Percentiles rank a stretch among this genome's conserved stretches.
Evolutionary conservation across 1,140 invertebrate genomes (phyloP).

Genomic region (Lepidostoma basale): DNA sequence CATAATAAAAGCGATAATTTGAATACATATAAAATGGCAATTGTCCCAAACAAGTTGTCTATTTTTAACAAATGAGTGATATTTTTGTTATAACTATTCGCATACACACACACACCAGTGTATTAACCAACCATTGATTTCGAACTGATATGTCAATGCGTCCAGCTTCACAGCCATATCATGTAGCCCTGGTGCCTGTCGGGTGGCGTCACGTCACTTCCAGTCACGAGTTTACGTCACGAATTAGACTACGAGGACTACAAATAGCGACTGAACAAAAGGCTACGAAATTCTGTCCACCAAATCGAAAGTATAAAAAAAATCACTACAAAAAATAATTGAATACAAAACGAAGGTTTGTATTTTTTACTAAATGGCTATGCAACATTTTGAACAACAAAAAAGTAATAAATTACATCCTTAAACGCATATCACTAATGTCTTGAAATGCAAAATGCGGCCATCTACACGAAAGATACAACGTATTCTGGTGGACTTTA

Average conservation of each 20-base stretch:
- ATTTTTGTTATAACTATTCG: too few species aligned
- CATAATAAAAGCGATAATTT: too few species aligned
- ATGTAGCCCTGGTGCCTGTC: slow-evolving; percentile 3
- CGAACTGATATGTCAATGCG: slow-evolving; percentile 18
- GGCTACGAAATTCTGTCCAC: neutral
- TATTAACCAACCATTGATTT: slow-evolving; percentile 12
- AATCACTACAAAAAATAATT: neutral
- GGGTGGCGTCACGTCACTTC: neutral
- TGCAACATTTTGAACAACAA: neutral
- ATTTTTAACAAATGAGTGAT: too few species aligned
- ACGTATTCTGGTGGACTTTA: neutral
- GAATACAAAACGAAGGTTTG: neutral
- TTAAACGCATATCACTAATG: neutral
- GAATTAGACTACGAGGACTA: slow-evolving; percentile 11
- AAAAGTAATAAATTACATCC: neutral
- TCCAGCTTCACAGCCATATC: slow-evolving; percentile 16
- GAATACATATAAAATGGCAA: too few species aligned
- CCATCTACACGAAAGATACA: neutral
- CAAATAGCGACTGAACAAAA: neutral
- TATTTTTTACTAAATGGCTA: neutral
- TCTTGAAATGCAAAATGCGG: too few species aligned
- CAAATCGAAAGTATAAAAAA: neutral
- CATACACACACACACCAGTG: too few species aligned
- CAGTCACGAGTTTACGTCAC: neutral
- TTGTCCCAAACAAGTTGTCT: too few species aligned